Evolutionary conservation across 2,888 invertebrate genomes (phyloP), one percentile per base, ranked within the genome.

Genomic region (Argynnis bischoffii): DNA sequence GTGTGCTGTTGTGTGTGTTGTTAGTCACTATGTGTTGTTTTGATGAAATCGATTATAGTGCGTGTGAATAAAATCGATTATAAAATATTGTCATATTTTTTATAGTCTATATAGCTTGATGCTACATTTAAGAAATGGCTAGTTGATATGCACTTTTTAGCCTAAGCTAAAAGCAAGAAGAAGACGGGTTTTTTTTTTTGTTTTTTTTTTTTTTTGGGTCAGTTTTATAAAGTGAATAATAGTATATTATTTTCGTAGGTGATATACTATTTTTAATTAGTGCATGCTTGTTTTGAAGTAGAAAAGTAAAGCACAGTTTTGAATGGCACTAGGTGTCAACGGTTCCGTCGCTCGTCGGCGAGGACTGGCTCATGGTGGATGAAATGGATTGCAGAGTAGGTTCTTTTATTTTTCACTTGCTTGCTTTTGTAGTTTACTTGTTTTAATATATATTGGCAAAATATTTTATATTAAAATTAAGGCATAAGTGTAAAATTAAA

Each of bases 351-450:
- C 79, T 81, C 79, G 81, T 77, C 59, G 87, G 84, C 66, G 76
- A 84, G 82, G 84, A 92, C 80, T 92, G 91, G 91, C 82, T 86
- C 81, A 74, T 91, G 76, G 74, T 91, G 69, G 89, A 90, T 59
- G 76, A 75, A 18, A 66, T 79, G 51, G 72, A 82, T 75, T 79
- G 59, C 75, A 78, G 69, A 72, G 90, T 90, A 90, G 76, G 90
- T 89, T 75, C 63, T 50, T 48, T 53, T 60, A 59, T 71, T 67
- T 74, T 69, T 55, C 48, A 26, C 48, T 67, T 78, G 80, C 73
- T 73, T 74, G 48, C 75, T 71, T 71, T 72, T 74, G 2, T 66
- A 54, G 48, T 67, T 64, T 70, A 21, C 46, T 18, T 14, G 51
- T 66, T 47, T 26, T 18, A 46, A 3, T 18, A 47, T 47, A 21